Evolutionary conservation across 2,113 vertebrate genomes (phyloP).

Genomic region (Phylloscopus trochiloides): DNA sequence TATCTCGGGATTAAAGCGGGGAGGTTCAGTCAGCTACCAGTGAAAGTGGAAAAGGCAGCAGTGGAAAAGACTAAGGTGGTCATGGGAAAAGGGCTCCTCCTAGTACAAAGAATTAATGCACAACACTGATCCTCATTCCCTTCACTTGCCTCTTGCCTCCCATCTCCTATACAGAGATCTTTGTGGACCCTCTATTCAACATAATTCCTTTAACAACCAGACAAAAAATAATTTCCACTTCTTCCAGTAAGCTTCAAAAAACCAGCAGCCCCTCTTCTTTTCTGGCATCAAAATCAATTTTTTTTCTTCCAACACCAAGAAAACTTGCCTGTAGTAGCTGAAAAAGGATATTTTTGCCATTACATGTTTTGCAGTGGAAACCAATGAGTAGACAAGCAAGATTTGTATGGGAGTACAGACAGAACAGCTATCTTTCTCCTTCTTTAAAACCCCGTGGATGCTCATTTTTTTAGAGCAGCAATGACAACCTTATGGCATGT

Average conservation of each 20-base stretch:
- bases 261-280: not conserved
- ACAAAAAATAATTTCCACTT: not conserved
- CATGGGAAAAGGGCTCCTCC: not conserved
- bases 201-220: not conserved
- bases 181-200: not conserved
- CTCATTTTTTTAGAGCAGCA: not conserved
- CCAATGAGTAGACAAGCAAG: not conserved
- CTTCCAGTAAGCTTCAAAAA: not conserved
- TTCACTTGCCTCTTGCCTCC: not conserved
- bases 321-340: not conserved
- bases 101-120: not conserved
- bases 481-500: conserved; percentile 7
- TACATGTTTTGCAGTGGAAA: not conserved
- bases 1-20: not conserved
- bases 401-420: not conserved
- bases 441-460: not conserved
- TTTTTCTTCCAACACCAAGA: not conserved
- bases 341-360: not conserved
- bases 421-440: not conserved
- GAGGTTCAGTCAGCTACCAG: not conserved
- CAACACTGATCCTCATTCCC: not conserved
- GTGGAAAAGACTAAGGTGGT: not conserved
- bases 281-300: not conserved
- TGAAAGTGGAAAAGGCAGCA: not conserved
- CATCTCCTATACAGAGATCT: not conserved